phyloP scores from a whole-genome alignment of 2,797 vertebrate species.

The Falco columbarius region DNA sequence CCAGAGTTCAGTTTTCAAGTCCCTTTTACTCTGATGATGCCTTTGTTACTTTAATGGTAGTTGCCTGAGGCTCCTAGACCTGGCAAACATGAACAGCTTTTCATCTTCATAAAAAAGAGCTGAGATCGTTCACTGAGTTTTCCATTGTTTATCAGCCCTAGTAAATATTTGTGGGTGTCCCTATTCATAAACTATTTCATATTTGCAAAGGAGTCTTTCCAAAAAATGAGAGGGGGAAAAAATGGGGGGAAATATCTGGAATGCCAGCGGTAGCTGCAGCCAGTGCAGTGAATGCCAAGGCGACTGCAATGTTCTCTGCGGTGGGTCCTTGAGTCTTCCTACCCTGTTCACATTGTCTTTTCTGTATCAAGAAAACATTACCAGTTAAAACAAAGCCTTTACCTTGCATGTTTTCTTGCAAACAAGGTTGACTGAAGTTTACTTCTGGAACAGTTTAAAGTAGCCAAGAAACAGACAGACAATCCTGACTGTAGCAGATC shows the following conservation, averaged over 20 bases:
- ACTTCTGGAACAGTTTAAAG: neutral
- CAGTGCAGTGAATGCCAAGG: neutral
- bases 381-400: slow-evolving; percentile 24
- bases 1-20: neutral
- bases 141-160: slow-evolving; percentile 63
- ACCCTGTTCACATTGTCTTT: neutral
- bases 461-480: neutral
- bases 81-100: slow-evolving; percentile 22
- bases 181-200: slow-evolving; percentile 21
- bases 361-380: neutral
- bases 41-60: neutral
- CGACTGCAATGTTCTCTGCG: neutral
- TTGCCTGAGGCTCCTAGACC: slow-evolving; percentile 22
- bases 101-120: slow-evolving; percentile 39
- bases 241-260: neutral
- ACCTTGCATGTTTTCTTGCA: neutral
- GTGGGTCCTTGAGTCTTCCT: neutral
- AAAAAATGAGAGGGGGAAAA: neutral
- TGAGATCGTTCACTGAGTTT: neutral
- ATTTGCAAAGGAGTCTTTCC: neutral
- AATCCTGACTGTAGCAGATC: neutral
- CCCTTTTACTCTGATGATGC: neutral
- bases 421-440: neutral
- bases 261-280: neutral
- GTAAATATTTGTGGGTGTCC: slow-evolving; percentile 59